Base-by-base conservation (phyloP, 1,140 invertebrate genomes). In the Lasioglossum baleicum region DNA sequence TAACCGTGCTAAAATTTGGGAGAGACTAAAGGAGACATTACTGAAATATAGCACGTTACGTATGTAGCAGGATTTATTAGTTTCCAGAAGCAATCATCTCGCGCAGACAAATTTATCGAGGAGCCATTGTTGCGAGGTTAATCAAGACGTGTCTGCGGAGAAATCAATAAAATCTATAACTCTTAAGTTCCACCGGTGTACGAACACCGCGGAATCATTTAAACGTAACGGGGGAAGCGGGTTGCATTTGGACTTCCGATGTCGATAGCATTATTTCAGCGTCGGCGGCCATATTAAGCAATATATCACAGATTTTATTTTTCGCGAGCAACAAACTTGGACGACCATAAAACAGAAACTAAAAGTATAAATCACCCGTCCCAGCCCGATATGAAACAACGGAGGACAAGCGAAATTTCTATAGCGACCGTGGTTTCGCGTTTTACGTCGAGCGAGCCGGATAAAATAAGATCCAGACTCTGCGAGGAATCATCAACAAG, bases 351-450 rank as follows among this genome's bases (percentile, higher is more conserved):
- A 85, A 61, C 82, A 80, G 70, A 85, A 85, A 85, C 83, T 84
- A 84, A 85, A 84, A 70, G 83, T 81, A 85, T 85, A 85, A 85
- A 85, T 85, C 83, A 85, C 74, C 48, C 64, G 56, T n/a, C n/a
- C 35, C 58, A 61, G n/a, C 78, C 51, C 78, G 83, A 81, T 85
- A 85, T 85, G 83, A 85, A 85, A 85, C 80, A 72, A 79, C 83
- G 77, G 51, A n/a, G 51, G 56, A 26, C 61, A 77, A 84, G 81
- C 83, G 83, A 84, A 84, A 85, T 85, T 85, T 72, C 83, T 63
- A 81, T 73, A 79, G 44, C 13, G 26, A 70, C 65, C 64, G 40
- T 75, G 51, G 78, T 80, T 79, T 48, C 44, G 44, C 48, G 72
- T 76, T 81, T 69, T 35, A 56, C 64, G 72, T 63, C 15, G n/a